Evolutionary conservation across 1,140 invertebrate genomes (phyloP).

Genomic region (Elymnias hypermnestra): DNA sequence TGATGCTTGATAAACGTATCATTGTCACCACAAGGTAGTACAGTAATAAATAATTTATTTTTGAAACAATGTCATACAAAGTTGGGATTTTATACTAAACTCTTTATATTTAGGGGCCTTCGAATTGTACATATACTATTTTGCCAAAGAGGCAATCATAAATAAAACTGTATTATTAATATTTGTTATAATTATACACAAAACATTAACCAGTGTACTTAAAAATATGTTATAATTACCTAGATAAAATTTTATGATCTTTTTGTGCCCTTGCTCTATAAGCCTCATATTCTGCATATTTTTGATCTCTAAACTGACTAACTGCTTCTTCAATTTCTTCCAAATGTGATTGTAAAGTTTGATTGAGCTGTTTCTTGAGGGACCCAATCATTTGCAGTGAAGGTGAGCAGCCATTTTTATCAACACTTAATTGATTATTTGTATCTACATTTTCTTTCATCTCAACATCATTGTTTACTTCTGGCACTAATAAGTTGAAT

Average conservation of each 20-base stretch:
- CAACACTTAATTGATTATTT: slow-evolving; percentile 46
- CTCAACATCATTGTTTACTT: slow-evolving; percentile 54
- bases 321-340: slow-evolving; percentile 68
- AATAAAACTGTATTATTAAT: too few relatives aligned
- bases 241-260: slow-evolving; percentile 70
- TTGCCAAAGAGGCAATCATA: too few relatives aligned
- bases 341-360: slow-evolving; percentile 55
- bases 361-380: slow-evolving; percentile 59
- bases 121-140: too few relatives aligned
- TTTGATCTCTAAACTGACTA: slow-evolving; percentile 66
- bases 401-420: slow-evolving; percentile 38
- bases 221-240: too few relatives aligned
- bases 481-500: slow-evolving; percentile 64
- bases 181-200: too few relatives aligned
- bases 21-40: too few relatives aligned
- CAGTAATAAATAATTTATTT: too few relatives aligned
- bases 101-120: too few relatives aligned
- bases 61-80: too few relatives aligned
- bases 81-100: too few relatives aligned
- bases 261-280: slow-evolving; percentile 68
- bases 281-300: slow-evolving; percentile 70
- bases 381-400: slow-evolving; percentile 47
- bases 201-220: too few relatives aligned
- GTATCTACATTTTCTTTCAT: slow-evolving; percentile 70
- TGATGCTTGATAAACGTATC: too few relatives aligned